Percentiles rank a stretch among this genome's conserved stretches.
phyloP scores from a whole-genome alignment of 2,888 invertebrate species.

The Dexiosoma caninum region DNA sequence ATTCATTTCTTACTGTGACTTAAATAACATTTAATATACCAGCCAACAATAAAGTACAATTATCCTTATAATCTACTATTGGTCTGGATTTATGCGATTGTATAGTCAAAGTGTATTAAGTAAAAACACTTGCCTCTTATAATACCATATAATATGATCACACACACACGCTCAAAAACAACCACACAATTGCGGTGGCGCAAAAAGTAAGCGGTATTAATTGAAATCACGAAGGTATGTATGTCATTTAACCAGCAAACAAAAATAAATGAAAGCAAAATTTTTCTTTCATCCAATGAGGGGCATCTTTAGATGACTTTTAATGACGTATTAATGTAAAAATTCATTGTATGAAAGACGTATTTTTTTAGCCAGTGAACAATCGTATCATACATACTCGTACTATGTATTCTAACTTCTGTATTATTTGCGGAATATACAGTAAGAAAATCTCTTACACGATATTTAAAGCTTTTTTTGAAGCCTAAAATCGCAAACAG shows the following conservation, averaged over 20 bases:
- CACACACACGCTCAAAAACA: neutral
- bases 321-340: too few relatives aligned
- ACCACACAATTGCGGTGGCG: slow-evolving; percentile 1
- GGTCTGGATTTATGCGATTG: slow-evolving; percentile 2
- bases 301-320: too few relatives aligned
- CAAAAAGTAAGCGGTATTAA: neutral
- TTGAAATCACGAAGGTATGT: neutral
- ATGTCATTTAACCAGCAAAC: neutral
- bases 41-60: slow-evolving; percentile 2
- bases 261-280: too few relatives aligned
- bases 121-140: neutral
- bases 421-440: too few relatives aligned
- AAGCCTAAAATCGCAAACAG: too few relatives aligned
- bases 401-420: too few relatives aligned
- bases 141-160: neutral
- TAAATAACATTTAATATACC: neutral
- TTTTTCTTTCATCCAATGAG: too few relatives aligned
- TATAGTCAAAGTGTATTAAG: neutral
- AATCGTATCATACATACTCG: too few relatives aligned
- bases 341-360: too few relatives aligned
- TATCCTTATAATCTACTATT: neutral
- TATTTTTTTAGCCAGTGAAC: too few relatives aligned
- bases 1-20: neutral
- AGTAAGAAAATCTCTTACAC: too few relatives aligned
- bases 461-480: too few relatives aligned